Evolutionary conservation across 2,797 vertebrate species (phyloP), one percentile per base, ranked within the genome.

Genomic region (Phaenicophaeus curvirostris): DNA sequence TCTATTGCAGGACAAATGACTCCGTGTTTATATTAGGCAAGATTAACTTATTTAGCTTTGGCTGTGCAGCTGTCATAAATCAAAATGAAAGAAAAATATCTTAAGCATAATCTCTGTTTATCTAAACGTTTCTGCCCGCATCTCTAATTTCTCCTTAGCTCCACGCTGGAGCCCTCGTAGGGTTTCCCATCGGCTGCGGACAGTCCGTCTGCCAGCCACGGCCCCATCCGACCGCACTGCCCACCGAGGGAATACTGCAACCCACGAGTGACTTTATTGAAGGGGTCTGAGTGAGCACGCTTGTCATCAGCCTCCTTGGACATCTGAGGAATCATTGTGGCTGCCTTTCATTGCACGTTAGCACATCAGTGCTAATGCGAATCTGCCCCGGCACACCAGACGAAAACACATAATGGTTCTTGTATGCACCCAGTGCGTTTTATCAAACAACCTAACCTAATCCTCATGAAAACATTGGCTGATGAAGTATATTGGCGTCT

Each of bases 41-140:
- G 81, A 96, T 95, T 94, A 94, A 92, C 12, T 89, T 66, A 73
- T 59, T 77, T 74, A 90, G 87, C 59, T 95, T 87, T 77, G 59
- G 75, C 65, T 80, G 72, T 0, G 3, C 72, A 85, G 93, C 83
- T 75, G 50, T 62, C 85, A 68, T 89, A 92, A 93, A 95, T 85
- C 88, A 95, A 94, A 96, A 76, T 31, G 87, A 90, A 95, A 95
- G 85, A 90, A 94, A 94, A 95, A 87, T 80, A 91, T 95, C 87
- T 94, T 55, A 16, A 79, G 71, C 28, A 2, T 89, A 90, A 93
- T 87, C 80, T 85, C 63, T 91, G 87, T 95, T 96, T 94, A 94
- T 94, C 82, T 93, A 90, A 66, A 3, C 1, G 10, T 73, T 93
- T 90, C 89, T 96, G 87, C 37, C 81, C 73, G 31, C 23, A 55